Percentiles rank a stretch among this genome's conserved stretches.
phyloP scores from a whole-genome alignment of 1,140 invertebrate species.

The Philotrypesis tridentata region DNA sequence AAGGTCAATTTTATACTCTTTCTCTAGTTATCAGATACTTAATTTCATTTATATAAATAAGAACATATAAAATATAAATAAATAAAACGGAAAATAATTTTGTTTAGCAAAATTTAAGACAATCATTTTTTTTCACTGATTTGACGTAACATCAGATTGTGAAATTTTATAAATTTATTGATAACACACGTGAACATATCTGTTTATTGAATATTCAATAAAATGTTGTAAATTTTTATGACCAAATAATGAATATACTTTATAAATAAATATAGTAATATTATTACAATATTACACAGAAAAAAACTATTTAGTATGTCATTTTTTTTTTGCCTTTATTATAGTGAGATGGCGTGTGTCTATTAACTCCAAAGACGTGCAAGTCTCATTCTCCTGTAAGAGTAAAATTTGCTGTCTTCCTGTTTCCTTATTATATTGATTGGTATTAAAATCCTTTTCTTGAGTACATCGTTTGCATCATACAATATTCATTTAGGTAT shows the following conservation, averaged over 20 bases:
- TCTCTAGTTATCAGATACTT: slow-evolving; percentile 30
- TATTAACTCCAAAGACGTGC: neutral
- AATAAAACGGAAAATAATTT: neutral
- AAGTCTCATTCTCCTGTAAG: neutral
- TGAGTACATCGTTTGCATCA: no score
- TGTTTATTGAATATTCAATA: slow-evolving; percentile 44
- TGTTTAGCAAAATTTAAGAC: slow-evolving; percentile 13
- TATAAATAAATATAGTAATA: slow-evolving; percentile 48
- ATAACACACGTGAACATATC: slow-evolving; percentile 24
- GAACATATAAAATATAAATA: slow-evolving; percentile 2
- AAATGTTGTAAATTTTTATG: slow-evolving; percentile 45
- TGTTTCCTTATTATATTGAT: neutral
- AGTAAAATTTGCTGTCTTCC: neutral
- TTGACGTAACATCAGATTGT: slow-evolving; percentile 21
- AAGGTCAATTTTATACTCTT: slow-evolving; percentile 22
- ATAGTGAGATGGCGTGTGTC: neutral
- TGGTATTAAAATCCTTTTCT: neutral
- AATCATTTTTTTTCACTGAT: slow-evolving; percentile 11
- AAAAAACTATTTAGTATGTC: slow-evolving; percentile 11
- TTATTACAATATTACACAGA: slow-evolving; percentile 43
- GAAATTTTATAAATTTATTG: slow-evolving; percentile 26
- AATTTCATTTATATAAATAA: slow-evolving; percentile 27
- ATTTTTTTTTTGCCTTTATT: slow-evolving; percentile 18
- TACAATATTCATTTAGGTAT: no score
- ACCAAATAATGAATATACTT: slow-evolving; percentile 45